phyloP scores from a whole-genome alignment of 2,888 invertebrate species.

The Trissonchulus latispiculum region DNA sequence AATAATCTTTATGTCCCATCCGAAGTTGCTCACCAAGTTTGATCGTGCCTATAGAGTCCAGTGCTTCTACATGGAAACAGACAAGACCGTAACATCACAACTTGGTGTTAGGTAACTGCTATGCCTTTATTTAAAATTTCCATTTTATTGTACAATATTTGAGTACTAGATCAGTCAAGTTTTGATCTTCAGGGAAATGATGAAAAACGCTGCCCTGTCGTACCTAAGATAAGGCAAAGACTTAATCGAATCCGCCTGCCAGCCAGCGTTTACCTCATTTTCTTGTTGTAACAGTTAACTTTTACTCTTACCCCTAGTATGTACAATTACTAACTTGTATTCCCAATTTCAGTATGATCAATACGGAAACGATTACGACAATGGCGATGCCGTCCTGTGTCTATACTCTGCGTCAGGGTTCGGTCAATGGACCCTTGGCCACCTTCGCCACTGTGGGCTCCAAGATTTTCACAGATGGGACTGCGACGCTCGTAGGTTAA shows the following conservation, averaged over 20 bases:
- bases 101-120: slow-evolving; percentile 22
- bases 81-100: slow-evolving; percentile 18
- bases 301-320: no score
- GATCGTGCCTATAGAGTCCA: slow-evolving; percentile 14
- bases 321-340: no score
- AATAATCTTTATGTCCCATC: slow-evolving; percentile 19
- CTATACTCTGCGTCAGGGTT: slow-evolving; percentile 7
- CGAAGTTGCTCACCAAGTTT: slow-evolving; percentile 18
- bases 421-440: slow-evolving; percentile 9
- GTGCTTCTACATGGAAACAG: slow-evolving; percentile 22
- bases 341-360: slow-evolving; percentile 20
- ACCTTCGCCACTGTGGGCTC: slow-evolving; percentile 6
- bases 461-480: slow-evolving; percentile 20
- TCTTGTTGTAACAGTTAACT: no score
- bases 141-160: no score
- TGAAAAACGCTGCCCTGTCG: no score
- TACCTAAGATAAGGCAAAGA: no score
- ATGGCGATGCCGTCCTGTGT: slow-evolving; percentile 18
- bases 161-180: no score
- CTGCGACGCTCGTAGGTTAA: slow-evolving; percentile 17
- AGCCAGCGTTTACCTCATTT: no score
- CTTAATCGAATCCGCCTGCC: no score
- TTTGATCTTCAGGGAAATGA: no score
- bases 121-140: no score
- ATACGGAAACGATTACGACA: slow-evolving; percentile 11